Base-by-base conservation (phyloP, 2,888 invertebrate species). In the Pristionchus maxplancki region DNA sequence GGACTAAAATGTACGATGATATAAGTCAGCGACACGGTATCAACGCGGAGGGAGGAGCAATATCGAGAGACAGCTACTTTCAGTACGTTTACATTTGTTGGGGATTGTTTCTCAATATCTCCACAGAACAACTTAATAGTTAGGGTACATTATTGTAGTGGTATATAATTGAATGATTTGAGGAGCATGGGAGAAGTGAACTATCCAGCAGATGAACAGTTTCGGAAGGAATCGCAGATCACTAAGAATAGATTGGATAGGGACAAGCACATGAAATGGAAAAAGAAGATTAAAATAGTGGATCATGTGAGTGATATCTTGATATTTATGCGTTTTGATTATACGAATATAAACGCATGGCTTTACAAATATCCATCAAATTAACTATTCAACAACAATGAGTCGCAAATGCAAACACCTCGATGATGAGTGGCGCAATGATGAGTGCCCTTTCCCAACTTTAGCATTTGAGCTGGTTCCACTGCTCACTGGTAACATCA, bases 121-220 rank as follows among this genome's bases (percentile, higher is more conserved):
- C 8, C 11, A 11, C 44, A 44, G 6, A 9, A 44, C 44, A 11
- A n/a, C n/a, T n/a, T n/a, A n/a, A n/a, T 44, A 44, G 44, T 9
- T 44, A 44, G 44, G 11, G 11, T 44, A 44, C 44, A 9, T 44
- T 44, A 6, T 44, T 44, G 44, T 11, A n/a, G 44, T 44, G 44
- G 44, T n/a, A 24, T 58, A 53, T n/a, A 58, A 58, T 58, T 6
- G 24, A 58, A n/a, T 58, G n/a, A 58, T 58, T 58, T n/a, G 3
- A 83, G 82, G 31, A 28, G 13, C 24, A 53, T 53, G 82, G 24
- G 28, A 8, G 82, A 83, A 3, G 3, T 44, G 53, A 83, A 83
- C 28, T 44, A 53, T 40, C 85, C 85, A 8, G 40, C 85, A 4
- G 85, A 85, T 9, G 85, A 85, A 37, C 50, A 40, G 17, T 85